Evolutionary conservation across 2,888 invertebrate genomes (phyloP).

Genomic region (Hemicrepidius hirtus): DNA sequence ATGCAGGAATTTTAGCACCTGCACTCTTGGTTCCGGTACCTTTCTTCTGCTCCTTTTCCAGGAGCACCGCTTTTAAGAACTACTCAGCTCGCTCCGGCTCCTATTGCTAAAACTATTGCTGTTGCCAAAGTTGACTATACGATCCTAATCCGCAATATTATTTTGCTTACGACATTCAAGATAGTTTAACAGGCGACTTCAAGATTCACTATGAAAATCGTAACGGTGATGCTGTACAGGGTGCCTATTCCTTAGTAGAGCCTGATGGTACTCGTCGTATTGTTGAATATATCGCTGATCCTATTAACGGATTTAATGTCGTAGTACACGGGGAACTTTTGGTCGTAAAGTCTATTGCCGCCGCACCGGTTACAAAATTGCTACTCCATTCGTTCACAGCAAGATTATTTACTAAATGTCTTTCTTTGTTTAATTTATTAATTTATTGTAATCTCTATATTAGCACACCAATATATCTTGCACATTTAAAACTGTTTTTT

Average conservation of each 20-base stretch:
- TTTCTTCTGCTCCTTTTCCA: slow-evolving; percentile 41
- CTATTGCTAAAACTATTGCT: slow-evolving; percentile 55
- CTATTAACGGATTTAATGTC: slow-evolving; percentile 75
- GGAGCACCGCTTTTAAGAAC: slow-evolving; percentile 10
- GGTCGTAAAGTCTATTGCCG: slow-evolving; percentile 70
- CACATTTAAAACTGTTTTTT: neutral
- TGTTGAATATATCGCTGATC: slow-evolving; percentile 77
- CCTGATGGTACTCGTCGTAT: slow-evolving; percentile 79
- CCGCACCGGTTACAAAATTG: slow-evolving; percentile 5
- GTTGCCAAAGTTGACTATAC: slow-evolving; percentile 65
- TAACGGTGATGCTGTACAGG: slow-evolving; percentile 78
- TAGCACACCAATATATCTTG: neutral
- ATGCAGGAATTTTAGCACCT: slow-evolving; percentile 54
- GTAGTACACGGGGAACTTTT: slow-evolving; percentile 74
- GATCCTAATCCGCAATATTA: slow-evolving; percentile 74
- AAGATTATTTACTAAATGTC: neutral
- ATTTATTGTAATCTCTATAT: neutral
- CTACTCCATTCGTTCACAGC: slow-evolving; percentile 21
- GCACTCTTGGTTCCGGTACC: slow-evolving; percentile 54
- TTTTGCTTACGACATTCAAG: slow-evolving; percentile 76
- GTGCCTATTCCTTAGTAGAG: slow-evolving; percentile 75
- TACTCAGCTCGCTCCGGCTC: neutral
- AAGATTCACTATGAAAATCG: slow-evolving; percentile 79
- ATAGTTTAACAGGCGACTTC: slow-evolving; percentile 75
- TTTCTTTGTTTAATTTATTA: neutral